Conservation (phyloP, 2,797 vertebrate species). For the Erpetoichthys calabaricus region DNA sequence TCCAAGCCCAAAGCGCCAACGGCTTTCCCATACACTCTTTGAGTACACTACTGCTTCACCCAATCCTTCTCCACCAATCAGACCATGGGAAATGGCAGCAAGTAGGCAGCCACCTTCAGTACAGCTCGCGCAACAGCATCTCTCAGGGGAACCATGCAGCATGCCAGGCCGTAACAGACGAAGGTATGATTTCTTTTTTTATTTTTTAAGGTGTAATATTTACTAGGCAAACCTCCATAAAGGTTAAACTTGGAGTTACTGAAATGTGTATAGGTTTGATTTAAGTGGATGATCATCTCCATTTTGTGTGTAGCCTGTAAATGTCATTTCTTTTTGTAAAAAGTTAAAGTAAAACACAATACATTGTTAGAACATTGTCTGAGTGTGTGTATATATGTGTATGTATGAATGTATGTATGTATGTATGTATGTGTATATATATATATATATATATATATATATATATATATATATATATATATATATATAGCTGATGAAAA, state of each 20-base stretch:
- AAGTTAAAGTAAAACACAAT: no score
- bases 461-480: constrained; percentile 1
- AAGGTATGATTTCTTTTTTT: constrained; percentile 49
- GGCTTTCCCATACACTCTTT: constrained; percentile 83
- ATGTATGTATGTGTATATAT: constrained; percentile 1
- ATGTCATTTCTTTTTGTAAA: no score
- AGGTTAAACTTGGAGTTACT: no score
- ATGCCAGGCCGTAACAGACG: constrained; percentile 82
- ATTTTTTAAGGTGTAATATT: background rate
- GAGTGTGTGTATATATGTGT: background rate
- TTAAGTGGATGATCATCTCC: no score
- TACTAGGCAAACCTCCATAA: no score
- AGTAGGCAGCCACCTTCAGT: constrained; percentile 71
- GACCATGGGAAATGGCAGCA: constrained; percentile 89
- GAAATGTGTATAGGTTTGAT: no score
- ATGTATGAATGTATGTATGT: constrained; percentile 1
- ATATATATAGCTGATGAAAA: background rate
- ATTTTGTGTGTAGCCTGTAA: no score
- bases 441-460: no score
- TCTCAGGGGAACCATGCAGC: constrained; percentile 85
- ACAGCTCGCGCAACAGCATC: constrained; percentile 60
- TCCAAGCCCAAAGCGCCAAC: constrained; percentile 87
- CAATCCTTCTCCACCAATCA: constrained; percentile 85
- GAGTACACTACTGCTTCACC: constrained; percentile 72
- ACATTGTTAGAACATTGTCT: no score